Evolutionary conservation across 2,888 invertebrate genomes (phyloP).

Genomic region (Rhopalosiphum nymphaeae): DNA sequence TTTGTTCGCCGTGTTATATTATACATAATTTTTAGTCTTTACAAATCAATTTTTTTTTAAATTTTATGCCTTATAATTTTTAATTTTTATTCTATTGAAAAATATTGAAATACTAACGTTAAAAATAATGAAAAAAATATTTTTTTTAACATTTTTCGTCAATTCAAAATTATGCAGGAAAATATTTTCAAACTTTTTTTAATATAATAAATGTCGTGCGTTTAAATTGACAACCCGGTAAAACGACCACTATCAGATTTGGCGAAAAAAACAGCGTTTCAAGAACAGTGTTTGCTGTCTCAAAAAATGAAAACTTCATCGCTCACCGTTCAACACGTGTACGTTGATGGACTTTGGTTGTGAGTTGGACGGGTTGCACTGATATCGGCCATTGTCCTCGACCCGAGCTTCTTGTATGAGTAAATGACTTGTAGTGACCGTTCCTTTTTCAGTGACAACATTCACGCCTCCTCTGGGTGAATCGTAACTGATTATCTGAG

Average conservation of each 20-base stretch:
- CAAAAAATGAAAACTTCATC: not conserved
- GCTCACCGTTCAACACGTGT: slow-evolving; percentile 91
- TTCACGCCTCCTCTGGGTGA: slow-evolving; percentile 91
- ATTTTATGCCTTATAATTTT: too few relatives aligned
- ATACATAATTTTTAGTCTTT: too few relatives aligned
- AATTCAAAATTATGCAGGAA: not conserved
- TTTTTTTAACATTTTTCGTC: too few relatives aligned
- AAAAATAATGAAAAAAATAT: too few relatives aligned
- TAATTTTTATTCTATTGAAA: too few relatives aligned
- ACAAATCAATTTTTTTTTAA: too few relatives aligned
- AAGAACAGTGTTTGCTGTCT: not conserved
- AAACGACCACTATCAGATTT: not conserved
- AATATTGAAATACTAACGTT: too few relatives aligned
- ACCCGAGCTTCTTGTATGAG: slow-evolving; percentile 89
- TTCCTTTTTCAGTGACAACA: slow-evolving; percentile 91
- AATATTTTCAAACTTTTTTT: not conserved
- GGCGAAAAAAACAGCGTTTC: not conserved
- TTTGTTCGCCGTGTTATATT: too few relatives aligned
- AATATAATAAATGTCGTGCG: not conserved
- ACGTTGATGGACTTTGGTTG: slow-evolving; percentile 91
- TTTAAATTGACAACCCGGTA: not conserved
- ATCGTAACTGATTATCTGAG: slow-evolving; percentile 94
- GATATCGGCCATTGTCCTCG: slow-evolving; percentile 90
- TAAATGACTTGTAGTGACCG: slow-evolving; percentile 90
- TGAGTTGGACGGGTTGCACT: slow-evolving; percentile 94